Evolutionary conservation across 2,888 invertebrate genomes (phyloP), one percentile per base, ranked within the genome.

Genomic region (Electrophaes corylata): DNA sequence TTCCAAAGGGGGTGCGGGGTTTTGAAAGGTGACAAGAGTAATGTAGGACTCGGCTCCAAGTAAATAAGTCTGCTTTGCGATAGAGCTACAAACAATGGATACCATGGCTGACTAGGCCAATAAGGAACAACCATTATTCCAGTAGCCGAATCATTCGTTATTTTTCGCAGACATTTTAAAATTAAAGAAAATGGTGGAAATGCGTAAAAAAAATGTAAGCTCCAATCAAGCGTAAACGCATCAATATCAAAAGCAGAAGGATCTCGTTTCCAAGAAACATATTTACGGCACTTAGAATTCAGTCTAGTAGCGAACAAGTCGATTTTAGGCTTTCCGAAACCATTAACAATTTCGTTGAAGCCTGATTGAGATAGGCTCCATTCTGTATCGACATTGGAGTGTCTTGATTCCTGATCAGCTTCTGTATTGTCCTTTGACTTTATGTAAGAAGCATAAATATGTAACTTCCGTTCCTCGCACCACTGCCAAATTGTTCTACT

Each of bases 71-170:
- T 19, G 19, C 11, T 11, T 40, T 19, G 19, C 10, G 11, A 19
- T 40, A 41, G 23, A n/a, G n/a, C 1, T 5, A 23, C 11, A 23
- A 23, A 23, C 41, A 41, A 5, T 19, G 23, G 20, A n/a, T 44
- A 29, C 44, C 44, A 44, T 16, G 29, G 44, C 6, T 44, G 44
- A 14, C 44, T 16, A 29, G 44, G 44, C 41, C 41, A 43, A 26
- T 43, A 43, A 6, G 41, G 23, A 23, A 43, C 41, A 12, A 43
- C 16, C 14, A 44, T 29, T 14, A 29, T 44, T 16, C 29, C 26
- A 26, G 26, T 26, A 16, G 44, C 26, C 16, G 5, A 5, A 43
- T 40, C 40, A n/a, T 40, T 19, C 16, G 18, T 39, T 19, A 40
- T 20, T 19, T 40, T 37, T 37, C 37, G 37, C 8, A 37, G 8